Percentiles rank a stretch among this genome's conserved stretches.
phyloP scores from a whole-genome alignment of 2,888 invertebrate genomes.

The Agrochola circellaris region DNA sequence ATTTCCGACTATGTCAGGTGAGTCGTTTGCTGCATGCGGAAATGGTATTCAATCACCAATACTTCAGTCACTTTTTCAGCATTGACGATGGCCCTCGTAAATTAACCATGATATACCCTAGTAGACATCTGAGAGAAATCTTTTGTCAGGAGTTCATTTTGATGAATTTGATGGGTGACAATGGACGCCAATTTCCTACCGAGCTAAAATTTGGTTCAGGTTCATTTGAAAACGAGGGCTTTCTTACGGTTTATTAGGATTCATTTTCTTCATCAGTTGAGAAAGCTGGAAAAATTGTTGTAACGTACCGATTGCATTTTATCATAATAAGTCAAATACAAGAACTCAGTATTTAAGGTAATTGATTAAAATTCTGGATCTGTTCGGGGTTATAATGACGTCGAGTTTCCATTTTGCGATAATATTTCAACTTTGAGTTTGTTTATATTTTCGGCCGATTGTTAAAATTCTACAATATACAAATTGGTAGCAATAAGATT shows the following conservation, averaged over 20 bases:
- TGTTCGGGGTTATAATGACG: background rate
- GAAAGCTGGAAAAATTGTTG: background rate
- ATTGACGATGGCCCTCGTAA: background rate
- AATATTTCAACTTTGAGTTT: background rate
- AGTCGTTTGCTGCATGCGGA: background rate
- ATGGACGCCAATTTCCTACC: background rate
- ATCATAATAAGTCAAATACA: background rate
- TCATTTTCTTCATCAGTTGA: background rate
- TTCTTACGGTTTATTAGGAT: background rate
- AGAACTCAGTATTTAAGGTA: background rate
- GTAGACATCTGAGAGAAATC: background rate
- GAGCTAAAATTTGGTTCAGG: background rate
- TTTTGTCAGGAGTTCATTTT: background rate
- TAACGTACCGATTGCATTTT: background rate
- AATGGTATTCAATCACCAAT: background rate
- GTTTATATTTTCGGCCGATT: background rate
- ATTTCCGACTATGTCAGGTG: background rate
- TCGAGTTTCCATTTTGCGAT: background rate
- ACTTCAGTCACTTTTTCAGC: background rate
- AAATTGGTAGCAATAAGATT: background rate
- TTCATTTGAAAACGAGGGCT: background rate
- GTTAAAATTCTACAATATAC: background rate
- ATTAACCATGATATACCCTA: background rate
- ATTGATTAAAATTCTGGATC: too few species aligned
- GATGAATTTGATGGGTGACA: background rate